Percentiles rank a stretch among this genome's conserved stretches.
Conservation (phyloP, 1,140 invertebrate species). For the Dryas iulia region DNA sequence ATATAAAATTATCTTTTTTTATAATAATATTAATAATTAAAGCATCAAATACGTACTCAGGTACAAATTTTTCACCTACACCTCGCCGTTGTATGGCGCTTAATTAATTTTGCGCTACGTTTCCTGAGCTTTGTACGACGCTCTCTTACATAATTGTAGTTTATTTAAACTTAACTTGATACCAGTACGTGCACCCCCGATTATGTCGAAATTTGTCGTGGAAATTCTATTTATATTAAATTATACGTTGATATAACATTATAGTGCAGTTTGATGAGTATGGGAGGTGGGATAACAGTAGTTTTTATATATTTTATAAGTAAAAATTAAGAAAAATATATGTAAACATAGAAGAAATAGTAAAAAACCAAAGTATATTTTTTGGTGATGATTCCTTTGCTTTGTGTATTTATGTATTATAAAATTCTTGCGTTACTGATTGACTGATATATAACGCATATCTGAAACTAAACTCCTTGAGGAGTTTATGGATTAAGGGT, state of each 20-base stretch:
- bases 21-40: background rate
- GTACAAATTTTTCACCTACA: conserved; percentile 56
- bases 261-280: background rate
- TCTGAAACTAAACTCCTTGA: no score
- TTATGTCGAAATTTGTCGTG: background rate
- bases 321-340: no score
- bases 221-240: conserved; percentile 5
- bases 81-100: conserved; percentile 51
- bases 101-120: conserved; percentile 62
- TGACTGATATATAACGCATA: no score
- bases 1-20: background rate
- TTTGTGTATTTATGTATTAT: no score
- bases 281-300: background rate
- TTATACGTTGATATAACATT: background rate
- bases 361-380: no score
- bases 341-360: no score
- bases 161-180: conserved; percentile 12
- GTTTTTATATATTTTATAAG: background rate
- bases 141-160: conserved; percentile 13
- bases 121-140: conserved; percentile 13
- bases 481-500: no score
- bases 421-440: no score
- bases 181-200: conserved; percentile 1
- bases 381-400: no score
- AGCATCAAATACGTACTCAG: background rate